Evolutionary conservation across 1,140 invertebrate species (phyloP), one percentile per base, ranked within the genome.

Genomic region (Radopholus similis): DNA sequence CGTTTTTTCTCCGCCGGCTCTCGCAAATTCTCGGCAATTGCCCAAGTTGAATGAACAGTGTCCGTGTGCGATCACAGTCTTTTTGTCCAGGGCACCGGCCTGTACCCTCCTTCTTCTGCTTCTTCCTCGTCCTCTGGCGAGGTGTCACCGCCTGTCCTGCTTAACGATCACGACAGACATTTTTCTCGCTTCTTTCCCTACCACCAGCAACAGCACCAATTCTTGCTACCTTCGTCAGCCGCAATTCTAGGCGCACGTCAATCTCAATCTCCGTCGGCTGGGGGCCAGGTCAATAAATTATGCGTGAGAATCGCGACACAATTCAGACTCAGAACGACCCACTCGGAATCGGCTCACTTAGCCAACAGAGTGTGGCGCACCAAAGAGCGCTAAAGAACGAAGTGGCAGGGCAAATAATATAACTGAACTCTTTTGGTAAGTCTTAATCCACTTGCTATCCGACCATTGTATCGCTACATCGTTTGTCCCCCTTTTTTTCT

Each of bases 11-110:
- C 58, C 4, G 58, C 58, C 21, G 58, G 58, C 21, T 18, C 58
- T 3, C 28, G 58, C 42, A 62, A 62, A 42, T 62, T 49, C 44
- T 35, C 58, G 13, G 37, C 58, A 32, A 62, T 62, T 32, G 40
- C 58, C 9, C 58, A 62, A 4, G 58, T 62, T 56, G 28, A 18
- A 57, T 57, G 18, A 57, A 26, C 2, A 57, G 15, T 2, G n/a
- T 13, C 37, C 23, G 18, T 18, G n/a, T 13, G 3, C 21, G 35
- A 32, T 18, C 13, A 34, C 40, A 11, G 18, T 42, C 8, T 37
- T 9, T 30, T 4, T 42, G 1, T 30, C n/a, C 26, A 62, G 59
- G 59, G 59, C 18, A 62, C 59, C 18, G 59, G 59, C 2, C 1
- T 62, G 4, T 62, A 42, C 40, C 59, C 59, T 5, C 38, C 59